Base-by-base conservation (phyloP, 2,888 invertebrate species). In the Morpho deidamia region DNA sequence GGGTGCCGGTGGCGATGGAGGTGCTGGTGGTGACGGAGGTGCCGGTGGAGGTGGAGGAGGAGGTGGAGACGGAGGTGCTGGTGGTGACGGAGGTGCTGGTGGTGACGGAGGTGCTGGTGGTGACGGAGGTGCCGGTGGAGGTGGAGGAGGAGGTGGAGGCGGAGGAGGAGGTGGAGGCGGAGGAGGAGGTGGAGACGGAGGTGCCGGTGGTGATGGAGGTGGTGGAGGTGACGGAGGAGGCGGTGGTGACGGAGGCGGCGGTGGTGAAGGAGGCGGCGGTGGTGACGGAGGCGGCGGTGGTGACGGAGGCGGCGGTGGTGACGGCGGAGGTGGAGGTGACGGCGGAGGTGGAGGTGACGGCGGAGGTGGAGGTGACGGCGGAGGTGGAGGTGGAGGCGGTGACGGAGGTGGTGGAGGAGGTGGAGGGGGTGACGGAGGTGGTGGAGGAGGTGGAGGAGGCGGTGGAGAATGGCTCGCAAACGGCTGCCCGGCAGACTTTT, bases 401-500 rank as follows among this genome's bases (percentile, higher is more conserved):
- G 45, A n/a, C 5, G 11, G n/a, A 7, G 45, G 9, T 9, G 43
- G 43, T 43, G 43, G 9, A 7, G 43, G 23, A 1, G 43, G 23
- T 7, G 43, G 8, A 23, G 10, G 10, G 4, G 43, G 23, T 8
- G 43, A 10, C 8, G 43, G 23, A 12, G 43, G 11, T 14, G 8
- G 8, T 14, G 41, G 41, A 1, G 41, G 41, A 1, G 23, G 1
- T 9, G 43, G 43, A 8, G 43, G 23, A 8, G 35, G 35, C 8
- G 35, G 47, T 3, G 66, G 62, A 8, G 53, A 41, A 23, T 47
- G 46, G 46, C 46, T 47, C 0, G 14, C 46, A 1, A 39, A 72
- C 45, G 72, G 70, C 1, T 74, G 75, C 34, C 74, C 75, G 0
- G 61, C 66, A 23, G 63, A 70, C 53, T 67, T 62, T 45, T 23